These are phyloP conservation scores for Trichechus manatus DNA, from an alignment of 2,113 vertebrate genomes.

Conservation along the genomic window DNA sequence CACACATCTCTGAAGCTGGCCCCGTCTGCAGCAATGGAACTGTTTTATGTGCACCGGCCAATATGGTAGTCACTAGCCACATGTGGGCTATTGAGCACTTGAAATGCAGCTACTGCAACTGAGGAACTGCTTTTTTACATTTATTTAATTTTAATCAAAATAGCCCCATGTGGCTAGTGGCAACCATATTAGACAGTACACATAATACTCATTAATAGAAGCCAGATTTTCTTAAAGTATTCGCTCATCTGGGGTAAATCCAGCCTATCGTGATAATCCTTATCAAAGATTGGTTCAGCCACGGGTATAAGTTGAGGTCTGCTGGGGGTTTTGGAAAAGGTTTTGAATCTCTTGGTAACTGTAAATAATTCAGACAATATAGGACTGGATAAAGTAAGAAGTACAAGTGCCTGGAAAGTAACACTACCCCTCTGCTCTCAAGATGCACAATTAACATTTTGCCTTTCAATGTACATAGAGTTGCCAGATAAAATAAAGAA, in stretches of 20 bases:
- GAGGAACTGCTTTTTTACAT: neutral
- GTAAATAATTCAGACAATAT: neutral
- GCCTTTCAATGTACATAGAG: neutral
- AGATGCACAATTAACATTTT: constrained; percentile 14
- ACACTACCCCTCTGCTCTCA: neutral
- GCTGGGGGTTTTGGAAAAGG: neutral
- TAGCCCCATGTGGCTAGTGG: neutral
- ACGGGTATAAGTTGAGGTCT: neutral
- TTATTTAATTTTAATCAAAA: constrained; percentile 41
- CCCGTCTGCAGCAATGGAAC: neutral
- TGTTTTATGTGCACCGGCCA: neutral
- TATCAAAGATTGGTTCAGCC: constrained; percentile 1
- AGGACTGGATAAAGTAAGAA: neutral
- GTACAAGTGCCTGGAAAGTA: neutral
- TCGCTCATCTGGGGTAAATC: neutral
- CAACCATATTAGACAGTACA: neutral
- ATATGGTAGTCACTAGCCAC: neutral
- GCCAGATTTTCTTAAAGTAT: neutral
- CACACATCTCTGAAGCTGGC: neutral
- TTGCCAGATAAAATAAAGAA: neutral
- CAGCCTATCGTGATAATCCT: neutral
- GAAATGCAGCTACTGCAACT: neutral
- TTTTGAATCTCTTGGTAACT: constrained; percentile 21
- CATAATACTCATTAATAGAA: constrained; percentile 6
- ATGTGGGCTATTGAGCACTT: neutral